A percentile compares a stretch with the other conserved stretches of the same genome.
phyloP scores from a whole-genome alignment of 2,113 vertebrate genomes.

The Lamprologus sp. region DNA sequence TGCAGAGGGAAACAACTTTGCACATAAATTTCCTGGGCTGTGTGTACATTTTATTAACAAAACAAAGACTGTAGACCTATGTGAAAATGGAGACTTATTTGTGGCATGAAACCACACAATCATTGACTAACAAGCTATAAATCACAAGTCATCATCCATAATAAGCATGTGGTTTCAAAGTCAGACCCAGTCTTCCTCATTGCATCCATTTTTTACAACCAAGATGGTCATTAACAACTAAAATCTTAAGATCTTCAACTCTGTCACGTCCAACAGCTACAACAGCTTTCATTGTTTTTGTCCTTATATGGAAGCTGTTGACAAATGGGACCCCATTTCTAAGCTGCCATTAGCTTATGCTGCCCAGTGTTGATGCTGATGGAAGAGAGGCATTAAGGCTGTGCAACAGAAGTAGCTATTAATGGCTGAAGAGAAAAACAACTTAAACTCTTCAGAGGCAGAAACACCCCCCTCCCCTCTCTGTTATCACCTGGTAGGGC shows the following conservation, averaged over 20 bases:
- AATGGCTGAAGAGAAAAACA: neutral
- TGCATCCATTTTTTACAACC: neutral
- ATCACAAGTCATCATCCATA: neutral
- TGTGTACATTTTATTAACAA: neutral
- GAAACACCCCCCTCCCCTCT: neutral
- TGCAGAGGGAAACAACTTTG: slow-evolving; percentile 41
- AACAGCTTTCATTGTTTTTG: neutral
- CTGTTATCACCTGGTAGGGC: slow-evolving; percentile 87
- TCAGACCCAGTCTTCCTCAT: neutral
- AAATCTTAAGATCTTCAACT: neutral
- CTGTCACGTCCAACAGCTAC: neutral
- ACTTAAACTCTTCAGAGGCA: neutral
- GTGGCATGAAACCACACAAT: neutral
- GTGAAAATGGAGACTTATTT: neutral
- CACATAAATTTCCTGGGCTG: neutral
- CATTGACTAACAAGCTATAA: neutral
- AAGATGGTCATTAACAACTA: neutral
- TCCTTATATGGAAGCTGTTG: neutral
- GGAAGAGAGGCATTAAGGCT: neutral
- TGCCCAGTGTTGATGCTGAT: neutral
- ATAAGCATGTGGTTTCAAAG: neutral
- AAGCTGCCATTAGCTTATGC: neutral
- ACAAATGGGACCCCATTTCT: neutral
- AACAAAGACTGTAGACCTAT: neutral
- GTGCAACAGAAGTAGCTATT: neutral